A percentile compares a stretch with the other conserved stretches of the same genome.
phyloP scores from a whole-genome alignment of 1,140 invertebrate species.

The Ladona fulva region DNA sequence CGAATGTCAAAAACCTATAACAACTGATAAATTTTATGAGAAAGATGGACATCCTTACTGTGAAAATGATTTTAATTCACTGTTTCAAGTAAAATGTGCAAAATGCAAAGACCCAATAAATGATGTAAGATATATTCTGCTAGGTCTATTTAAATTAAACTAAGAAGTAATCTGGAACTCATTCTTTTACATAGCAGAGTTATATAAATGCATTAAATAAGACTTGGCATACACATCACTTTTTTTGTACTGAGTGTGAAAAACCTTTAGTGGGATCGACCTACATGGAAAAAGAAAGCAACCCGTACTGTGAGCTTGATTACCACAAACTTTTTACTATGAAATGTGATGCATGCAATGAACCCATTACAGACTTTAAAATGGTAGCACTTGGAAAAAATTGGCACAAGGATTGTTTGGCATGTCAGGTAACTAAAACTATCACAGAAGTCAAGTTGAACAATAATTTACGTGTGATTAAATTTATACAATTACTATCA shows the following conservation, averaged over 20 bases:
- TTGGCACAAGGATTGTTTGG: background rate
- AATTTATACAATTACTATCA: too few relatives aligned
- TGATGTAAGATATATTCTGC: background rate
- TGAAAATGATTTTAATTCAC: background rate
- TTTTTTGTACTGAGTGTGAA: background rate
- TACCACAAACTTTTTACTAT: background rate
- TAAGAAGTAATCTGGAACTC: background rate
- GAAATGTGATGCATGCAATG: background rate
- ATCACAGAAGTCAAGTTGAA: too few relatives aligned
- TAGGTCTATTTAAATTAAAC: background rate
- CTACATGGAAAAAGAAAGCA: background rate
- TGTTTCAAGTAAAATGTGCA: background rate
- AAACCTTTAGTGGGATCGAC: background rate
- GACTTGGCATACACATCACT: background rate
- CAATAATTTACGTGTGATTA: too few relatives aligned
- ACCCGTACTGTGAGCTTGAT: background rate
- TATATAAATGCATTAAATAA: background rate
- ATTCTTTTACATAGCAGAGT: background rate
- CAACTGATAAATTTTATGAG: background rate
- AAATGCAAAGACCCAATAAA: background rate
- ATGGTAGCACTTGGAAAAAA: background rate
- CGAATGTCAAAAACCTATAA: background rate
- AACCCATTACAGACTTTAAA: background rate
- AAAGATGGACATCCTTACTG: background rate
- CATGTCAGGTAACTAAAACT: background rate